These are phyloP conservation scores for Cirrhinus molitorella DNA, from an alignment of 2,797 vertebrate genomes.

Conservation along the genomic window DNA sequence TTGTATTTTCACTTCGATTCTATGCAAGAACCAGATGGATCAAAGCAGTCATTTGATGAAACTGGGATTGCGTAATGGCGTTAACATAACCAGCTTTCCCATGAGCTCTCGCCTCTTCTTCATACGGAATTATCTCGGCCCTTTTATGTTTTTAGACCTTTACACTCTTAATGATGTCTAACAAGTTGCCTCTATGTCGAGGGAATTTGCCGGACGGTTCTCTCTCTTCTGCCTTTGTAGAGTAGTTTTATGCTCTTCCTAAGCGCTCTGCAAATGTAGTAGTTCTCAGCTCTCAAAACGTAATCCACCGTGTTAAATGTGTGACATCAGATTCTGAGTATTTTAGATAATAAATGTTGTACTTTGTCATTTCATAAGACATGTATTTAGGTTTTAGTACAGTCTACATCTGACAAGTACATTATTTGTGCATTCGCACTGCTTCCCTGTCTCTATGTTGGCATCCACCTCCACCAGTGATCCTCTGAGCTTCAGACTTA, in stretches of 20 bases:
- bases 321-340: conserved; percentile 11
- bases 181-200: conserved; percentile 40
- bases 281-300: conserved; percentile 7
- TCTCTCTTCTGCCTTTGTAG: conserved; percentile 21
- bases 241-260: neutral
- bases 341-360: conserved; percentile 16
- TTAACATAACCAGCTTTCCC: conserved; percentile 59
- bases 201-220: conserved; percentile 12
- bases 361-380: conserved; percentile 19
- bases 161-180: conserved; percentile 53
- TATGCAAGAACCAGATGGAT: conserved; percentile 52
- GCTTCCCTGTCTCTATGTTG: conserved; percentile 21
- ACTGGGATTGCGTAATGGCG: conserved; percentile 54
- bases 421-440: neutral
- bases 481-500: conserved; percentile 17
- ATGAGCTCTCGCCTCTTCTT: conserved; percentile 36
- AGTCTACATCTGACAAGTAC: conserved; percentile 17
- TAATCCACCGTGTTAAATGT: conserved; percentile 16
- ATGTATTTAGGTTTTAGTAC: conserved; percentile 14
- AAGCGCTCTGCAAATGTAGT: neutral
- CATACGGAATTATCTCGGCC: conserved; percentile 26
- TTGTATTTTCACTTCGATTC: conserved; percentile 7
- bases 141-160: conserved; percentile 54
- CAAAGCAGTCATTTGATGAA: conserved; percentile 62
- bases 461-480: conserved; percentile 7